phyloP scores from a whole-genome alignment of 2,888 invertebrate genomes.

The Litoditis marina region DNA sequence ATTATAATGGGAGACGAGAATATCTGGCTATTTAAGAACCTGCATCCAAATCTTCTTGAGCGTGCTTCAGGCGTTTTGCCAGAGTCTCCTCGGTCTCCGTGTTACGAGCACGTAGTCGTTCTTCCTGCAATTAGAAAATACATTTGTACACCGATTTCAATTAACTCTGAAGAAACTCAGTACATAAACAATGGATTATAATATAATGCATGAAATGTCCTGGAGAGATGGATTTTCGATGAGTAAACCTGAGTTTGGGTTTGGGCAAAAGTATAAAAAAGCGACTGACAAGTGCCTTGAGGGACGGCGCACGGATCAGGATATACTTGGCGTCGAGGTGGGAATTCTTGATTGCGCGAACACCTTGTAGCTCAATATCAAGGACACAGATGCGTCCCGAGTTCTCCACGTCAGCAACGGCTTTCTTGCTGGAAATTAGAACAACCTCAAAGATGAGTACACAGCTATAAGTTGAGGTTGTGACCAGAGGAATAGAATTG shows the following conservation, averaged over 20 bases:
- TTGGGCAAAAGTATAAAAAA: background rate
- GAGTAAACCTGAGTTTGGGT: background rate
- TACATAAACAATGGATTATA: too few species aligned
- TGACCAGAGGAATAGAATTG: too few species aligned
- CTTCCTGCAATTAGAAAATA: conserved; percentile 37
- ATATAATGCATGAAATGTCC: too few species aligned
- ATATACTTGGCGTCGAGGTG: conserved; percentile 80
- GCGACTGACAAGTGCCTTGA: conserved; percentile 24
- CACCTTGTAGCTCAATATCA: conserved; percentile 86
- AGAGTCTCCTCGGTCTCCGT: conserved; percentile 88
- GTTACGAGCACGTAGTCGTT: conserved; percentile 71
- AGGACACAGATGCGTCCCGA: conserved; percentile 84
- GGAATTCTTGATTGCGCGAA: conserved; percentile 76
- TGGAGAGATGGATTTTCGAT: conserved; percentile 8
- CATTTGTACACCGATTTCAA: too few species aligned
- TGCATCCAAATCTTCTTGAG: conserved; percentile 79
- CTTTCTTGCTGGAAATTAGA: conserved; percentile 73
- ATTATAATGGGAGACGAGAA: background rate
- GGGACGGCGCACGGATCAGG: conserved; percentile 81
- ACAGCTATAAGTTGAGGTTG: too few species aligned
- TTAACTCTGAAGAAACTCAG: conserved; percentile 2
- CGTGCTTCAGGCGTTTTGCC: conserved; percentile 75
- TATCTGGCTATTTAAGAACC: conserved; percentile 69
- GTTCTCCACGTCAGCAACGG: conserved; percentile 77
- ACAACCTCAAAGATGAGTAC: too few species aligned